Base-by-base conservation (phyloP, 2,888 invertebrate species). In the Calameuta idolon region DNA sequence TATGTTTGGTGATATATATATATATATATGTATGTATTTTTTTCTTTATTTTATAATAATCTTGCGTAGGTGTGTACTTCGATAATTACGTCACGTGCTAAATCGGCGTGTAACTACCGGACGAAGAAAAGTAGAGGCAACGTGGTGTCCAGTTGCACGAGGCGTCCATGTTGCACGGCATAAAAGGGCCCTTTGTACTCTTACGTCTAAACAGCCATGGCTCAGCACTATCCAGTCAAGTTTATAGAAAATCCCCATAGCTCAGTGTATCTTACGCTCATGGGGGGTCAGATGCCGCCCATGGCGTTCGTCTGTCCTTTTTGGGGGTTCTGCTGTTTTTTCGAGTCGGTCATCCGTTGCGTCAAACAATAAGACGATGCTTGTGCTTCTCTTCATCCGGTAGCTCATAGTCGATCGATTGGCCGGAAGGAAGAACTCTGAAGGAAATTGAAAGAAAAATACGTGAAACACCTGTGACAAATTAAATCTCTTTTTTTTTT, bases 121-220 rank as follows among this genome's bases (percentile, higher is more conserved):
- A 33, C 80, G 33, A 55, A 76, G 55, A 77, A 73, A 77, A 75
- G 77, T 77, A 80, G 77, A 73, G 37, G 87, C 89, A 89, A 89
- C 87, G 86, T 88, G 90, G 90, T 89, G 87, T 90, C 90, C 88
- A 89, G 87, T 90, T 90, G 87, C 89, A 89, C 84, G 87, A 83
- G 83, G 85, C 85, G 82, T 83, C 82, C 80, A 76, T 77, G 82
- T 82, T 84, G 81, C 79, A 75, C 77, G 78, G 84, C 79, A 88
- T 86, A 89, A 90, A 90, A 87, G 89, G 85, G 84, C 83, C 87
- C 90, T 89, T 90, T 90, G 90, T 90, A 82, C 85, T 83, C 80
- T 77, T 69, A 78, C 83, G 84, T 84, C 81, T 86, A 86, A 86
- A 84, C 84, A 86, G 85, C 84, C 82, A 69, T 77, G 73, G 81